Conservation (phyloP, 1,140 invertebrate species). For the Drosophila malerkotliana region DNA sequence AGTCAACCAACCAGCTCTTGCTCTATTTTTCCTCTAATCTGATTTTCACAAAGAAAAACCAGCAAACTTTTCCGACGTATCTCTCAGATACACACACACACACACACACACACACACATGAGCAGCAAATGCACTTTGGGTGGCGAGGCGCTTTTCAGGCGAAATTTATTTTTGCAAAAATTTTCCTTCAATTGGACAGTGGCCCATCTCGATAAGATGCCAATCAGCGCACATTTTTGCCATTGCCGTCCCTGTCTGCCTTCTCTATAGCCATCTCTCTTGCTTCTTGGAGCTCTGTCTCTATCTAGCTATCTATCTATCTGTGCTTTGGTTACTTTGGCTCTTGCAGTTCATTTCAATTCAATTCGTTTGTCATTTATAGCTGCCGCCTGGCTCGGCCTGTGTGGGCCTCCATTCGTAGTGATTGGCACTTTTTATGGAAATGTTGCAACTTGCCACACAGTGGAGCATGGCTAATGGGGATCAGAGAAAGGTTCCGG, state of each 20-base stretch:
- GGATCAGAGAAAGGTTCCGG: background rate
- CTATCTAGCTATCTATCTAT: constrained; percentile 1
- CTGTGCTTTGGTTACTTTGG: constrained; percentile 17
- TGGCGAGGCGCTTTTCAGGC: constrained; percentile 55
- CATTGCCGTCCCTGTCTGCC: constrained; percentile 32
- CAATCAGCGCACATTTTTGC: constrained; percentile 79
- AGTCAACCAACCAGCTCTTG: constrained; percentile 24
- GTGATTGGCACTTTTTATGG: constrained; percentile 80
- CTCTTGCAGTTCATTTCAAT: constrained; percentile 75
- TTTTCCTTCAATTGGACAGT: constrained; percentile 81
- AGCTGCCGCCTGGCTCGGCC: constrained; percentile 14
- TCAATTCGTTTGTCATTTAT: constrained; percentile 80
- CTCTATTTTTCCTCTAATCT: constrained; percentile 62
- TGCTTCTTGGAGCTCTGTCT: constrained; percentile 1
- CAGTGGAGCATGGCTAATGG: constrained; percentile 22
- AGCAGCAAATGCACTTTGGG: constrained; percentile 57
- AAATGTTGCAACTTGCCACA: constrained; percentile 49
- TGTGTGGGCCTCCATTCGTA: constrained; percentile 63
- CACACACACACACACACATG: constrained; percentile 13
- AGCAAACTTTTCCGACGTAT: constrained; percentile 51
- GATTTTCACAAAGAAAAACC: constrained; percentile 57
- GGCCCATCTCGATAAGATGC: constrained; percentile 83
- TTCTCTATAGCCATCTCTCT: constrained; percentile 5
- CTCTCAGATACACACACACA: background rate
- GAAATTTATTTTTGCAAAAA: constrained; percentile 78